phyloP scores from a whole-genome alignment of 1,140 invertebrate species.

The Drosophila fuyamai region DNA sequence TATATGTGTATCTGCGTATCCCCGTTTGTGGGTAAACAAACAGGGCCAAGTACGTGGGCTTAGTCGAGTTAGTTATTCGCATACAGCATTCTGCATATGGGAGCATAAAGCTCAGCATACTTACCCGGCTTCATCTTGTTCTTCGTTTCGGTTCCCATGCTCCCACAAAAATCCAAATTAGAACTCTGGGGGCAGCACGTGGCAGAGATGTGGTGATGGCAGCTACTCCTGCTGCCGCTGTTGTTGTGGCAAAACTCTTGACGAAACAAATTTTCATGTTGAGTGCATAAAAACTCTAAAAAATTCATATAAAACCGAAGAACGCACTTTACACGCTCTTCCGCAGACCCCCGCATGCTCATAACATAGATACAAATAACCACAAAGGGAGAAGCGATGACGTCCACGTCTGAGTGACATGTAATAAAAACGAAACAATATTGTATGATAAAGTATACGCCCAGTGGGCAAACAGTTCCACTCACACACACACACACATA shows the following conservation, averaged over 20 bases:
- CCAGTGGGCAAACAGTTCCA: slow-evolving; percentile 63
- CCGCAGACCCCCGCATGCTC: slow-evolving; percentile 19
- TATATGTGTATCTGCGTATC: slow-evolving; percentile 50
- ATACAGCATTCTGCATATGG: slow-evolving; percentile 32
- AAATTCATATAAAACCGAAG: slow-evolving; percentile 82
- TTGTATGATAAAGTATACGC: slow-evolving; percentile 83
- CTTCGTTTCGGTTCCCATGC: slow-evolving; percentile 8
- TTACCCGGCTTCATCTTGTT: slow-evolving; percentile 1
- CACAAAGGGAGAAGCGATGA: slow-evolving; percentile 40
- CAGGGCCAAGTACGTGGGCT: slow-evolving; percentile 53
- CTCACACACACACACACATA: slow-evolving; percentile 23
- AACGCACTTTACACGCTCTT: slow-evolving; percentile 80
- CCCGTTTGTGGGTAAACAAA: slow-evolving; percentile 48
- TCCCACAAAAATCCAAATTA: slow-evolving; percentile 62
- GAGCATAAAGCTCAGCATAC: slow-evolving; percentile 25
- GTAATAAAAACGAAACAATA: slow-evolving; percentile 83
- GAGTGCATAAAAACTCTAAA: slow-evolving; percentile 82
- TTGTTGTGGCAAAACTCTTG: slow-evolving; percentile 71
- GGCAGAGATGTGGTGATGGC: slow-evolving; percentile 36
- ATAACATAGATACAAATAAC: slow-evolving; percentile 46
- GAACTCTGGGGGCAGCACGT: slow-evolving; percentile 59
- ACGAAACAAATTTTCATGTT: slow-evolving; percentile 77
- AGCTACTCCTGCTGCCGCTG: slow-evolving; percentile 20
- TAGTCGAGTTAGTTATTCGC: slow-evolving; percentile 58
- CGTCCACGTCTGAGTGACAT: slow-evolving; percentile 77